A percentile compares a stretch with the other conserved stretches of the same genome.
phyloP scores from a whole-genome alignment of 1,140 invertebrate genomes.

The Pentalonia nigronervosa region DNA sequence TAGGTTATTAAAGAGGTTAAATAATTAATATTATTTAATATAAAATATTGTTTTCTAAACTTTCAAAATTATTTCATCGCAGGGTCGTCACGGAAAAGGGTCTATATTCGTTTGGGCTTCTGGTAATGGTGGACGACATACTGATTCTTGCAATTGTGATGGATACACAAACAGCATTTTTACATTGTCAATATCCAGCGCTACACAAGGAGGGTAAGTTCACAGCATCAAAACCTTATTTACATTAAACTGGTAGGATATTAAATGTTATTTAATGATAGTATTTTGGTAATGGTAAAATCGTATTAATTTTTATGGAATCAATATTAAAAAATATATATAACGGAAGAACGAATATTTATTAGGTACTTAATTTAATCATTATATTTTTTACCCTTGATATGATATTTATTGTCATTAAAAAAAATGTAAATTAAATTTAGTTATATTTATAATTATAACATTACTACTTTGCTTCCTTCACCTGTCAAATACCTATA shows the following conservation, averaged over 20 bases:
- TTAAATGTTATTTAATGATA: background rate
- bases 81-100: conserved; percentile 88
- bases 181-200: conserved; percentile 96
- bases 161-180: conserved; percentile 99
- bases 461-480: background rate
- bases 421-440: background rate
- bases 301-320: background rate
- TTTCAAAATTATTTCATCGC: background rate
- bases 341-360: background rate
- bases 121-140: conserved; percentile 93
- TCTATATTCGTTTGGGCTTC: conserved; percentile 99
- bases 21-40: background rate
- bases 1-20: background rate
- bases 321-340: background rate
- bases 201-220: conserved; percentile 87
- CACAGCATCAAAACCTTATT: background rate
- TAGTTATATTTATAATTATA: background rate
- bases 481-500: background rate
- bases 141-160: conserved; percentile 97
- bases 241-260: background rate
- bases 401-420: background rate
- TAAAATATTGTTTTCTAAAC: background rate
- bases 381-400: background rate
- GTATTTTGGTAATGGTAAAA: background rate
- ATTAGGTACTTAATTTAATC: background rate